phyloP scores from a whole-genome alignment of 2,797 vertebrate species.

The Champsocephalus gunnari region DNA sequence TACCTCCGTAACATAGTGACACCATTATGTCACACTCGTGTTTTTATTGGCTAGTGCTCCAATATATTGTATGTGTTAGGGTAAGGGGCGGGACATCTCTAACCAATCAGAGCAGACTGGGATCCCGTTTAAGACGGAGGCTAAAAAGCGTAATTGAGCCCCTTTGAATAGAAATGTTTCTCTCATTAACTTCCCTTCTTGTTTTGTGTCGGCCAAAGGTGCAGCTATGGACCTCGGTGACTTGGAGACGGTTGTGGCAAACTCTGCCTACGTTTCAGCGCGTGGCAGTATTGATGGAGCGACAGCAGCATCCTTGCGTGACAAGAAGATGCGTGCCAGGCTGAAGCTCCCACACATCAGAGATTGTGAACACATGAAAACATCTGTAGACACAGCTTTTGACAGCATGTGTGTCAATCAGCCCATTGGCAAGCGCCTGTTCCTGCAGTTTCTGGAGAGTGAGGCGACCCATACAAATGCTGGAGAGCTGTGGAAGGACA shows the following conservation, averaged over 20 bases:
- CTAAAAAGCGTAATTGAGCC: too few species aligned
- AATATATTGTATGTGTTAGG: too few species aligned
- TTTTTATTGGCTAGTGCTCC: too few species aligned
- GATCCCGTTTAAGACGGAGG: too few species aligned
- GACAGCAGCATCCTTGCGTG: conserved; percentile 75
- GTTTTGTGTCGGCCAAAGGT: conserved; percentile 42
- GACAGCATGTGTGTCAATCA: conserved; percentile 81
- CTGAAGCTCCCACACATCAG: conserved; percentile 84
- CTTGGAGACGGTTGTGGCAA: conserved; percentile 87
- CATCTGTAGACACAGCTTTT: conserved; percentile 73
- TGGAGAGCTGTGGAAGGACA: conserved; percentile 82
- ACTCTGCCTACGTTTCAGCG: conserved; percentile 86
- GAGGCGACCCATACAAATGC: conserved; percentile 65
- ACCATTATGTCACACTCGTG: too few species aligned
- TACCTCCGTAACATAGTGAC: too few species aligned
- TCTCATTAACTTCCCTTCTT: conserved; percentile 7
- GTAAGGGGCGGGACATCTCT: too few species aligned
- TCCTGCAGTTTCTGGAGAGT: conserved; percentile 80
- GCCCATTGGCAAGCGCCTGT: conserved; percentile 84
- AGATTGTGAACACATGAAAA: conserved; percentile 81
- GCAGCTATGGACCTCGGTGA: conserved; percentile 84
- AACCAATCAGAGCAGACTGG: too few species aligned
- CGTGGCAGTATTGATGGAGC: conserved; percentile 77
- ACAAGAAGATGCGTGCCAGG: conserved; percentile 84
- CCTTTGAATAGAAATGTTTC: too few species aligned